Evolutionary conservation across 2,113 vertebrate genomes (phyloP).

Genomic region (Egretta garzetta): DNA sequence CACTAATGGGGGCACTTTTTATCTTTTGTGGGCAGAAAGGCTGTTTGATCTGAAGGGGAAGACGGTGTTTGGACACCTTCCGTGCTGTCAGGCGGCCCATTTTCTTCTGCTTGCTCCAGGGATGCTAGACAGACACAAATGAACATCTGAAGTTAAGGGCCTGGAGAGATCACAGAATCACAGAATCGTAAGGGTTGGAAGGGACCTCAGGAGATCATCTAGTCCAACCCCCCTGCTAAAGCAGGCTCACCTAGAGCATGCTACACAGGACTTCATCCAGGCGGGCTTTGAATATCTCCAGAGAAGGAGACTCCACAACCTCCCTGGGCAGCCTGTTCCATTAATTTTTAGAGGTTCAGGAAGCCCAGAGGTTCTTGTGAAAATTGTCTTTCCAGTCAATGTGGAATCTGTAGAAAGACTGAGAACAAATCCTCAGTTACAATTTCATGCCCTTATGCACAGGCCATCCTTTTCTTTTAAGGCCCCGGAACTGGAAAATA

Average conservation of each 20-base stretch:
- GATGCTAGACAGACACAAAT: rapidly evolving
- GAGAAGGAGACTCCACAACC: too few relatives aligned
- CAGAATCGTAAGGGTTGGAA: too few relatives aligned
- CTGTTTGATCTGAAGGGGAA: too few relatives aligned
- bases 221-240: too few relatives aligned
- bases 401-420: neutral
- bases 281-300: too few relatives aligned
- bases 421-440: neutral
- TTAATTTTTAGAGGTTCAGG: neutral
- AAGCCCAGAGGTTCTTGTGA: neutral
- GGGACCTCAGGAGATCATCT: too few relatives aligned
- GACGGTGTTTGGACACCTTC: neutral
- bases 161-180: too few relatives aligned
- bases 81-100: neutral
- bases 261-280: too few relatives aligned
- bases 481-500: neutral
- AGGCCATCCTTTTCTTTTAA: neutral
- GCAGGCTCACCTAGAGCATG: too few relatives aligned
- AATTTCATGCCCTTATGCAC: neutral
- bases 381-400: neutral
- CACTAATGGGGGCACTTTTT: neutral
- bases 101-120: neutral
- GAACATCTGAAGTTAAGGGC: neutral
- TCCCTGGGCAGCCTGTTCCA: too few relatives aligned
- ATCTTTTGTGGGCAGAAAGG: neutral